phyloP scores from a whole-genome alignment of 2,113 vertebrate species.

The Cacatua alba region DNA sequence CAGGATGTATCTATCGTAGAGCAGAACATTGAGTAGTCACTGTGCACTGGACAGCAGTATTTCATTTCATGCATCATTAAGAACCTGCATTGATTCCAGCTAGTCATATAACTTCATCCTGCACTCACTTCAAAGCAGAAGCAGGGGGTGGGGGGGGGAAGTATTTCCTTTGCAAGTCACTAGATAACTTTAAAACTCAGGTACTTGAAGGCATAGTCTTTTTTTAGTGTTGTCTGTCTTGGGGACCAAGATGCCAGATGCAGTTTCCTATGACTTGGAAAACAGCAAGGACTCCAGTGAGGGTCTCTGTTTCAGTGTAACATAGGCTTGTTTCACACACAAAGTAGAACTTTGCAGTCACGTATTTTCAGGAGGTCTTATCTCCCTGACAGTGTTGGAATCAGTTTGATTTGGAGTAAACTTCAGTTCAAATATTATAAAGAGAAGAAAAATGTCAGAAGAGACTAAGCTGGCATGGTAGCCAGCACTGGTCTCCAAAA shows the following conservation, averaged over 20 bases:
- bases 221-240: not conserved
- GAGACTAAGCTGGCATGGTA: not conserved
- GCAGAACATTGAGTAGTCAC: conserved; percentile 23
- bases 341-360: not conserved
- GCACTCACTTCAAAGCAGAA: not conserved
- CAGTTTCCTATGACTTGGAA: not conserved
- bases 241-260: not conserved
- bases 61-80: conserved; percentile 67
- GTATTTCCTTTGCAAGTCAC: not conserved
- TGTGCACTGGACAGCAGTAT: conserved; percentile 36
- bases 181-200: not conserved
- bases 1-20: not conserved
- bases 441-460: not conserved
- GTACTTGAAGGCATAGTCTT: not conserved
- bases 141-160: not conserved
- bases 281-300: not conserved
- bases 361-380: not conserved
- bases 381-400: not conserved
- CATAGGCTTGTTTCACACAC: not conserved
- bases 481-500: not conserved
- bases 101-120: conserved; percentile 21
- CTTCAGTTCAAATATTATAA: not conserved
- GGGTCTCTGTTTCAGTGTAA: not conserved
- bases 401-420: not conserved
- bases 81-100: conserved; percentile 46